Evolutionary conservation across 2,888 invertebrate genomes (phyloP), one percentile per base, ranked within the genome.

Genomic region (Leptopilina syphax): DNA sequence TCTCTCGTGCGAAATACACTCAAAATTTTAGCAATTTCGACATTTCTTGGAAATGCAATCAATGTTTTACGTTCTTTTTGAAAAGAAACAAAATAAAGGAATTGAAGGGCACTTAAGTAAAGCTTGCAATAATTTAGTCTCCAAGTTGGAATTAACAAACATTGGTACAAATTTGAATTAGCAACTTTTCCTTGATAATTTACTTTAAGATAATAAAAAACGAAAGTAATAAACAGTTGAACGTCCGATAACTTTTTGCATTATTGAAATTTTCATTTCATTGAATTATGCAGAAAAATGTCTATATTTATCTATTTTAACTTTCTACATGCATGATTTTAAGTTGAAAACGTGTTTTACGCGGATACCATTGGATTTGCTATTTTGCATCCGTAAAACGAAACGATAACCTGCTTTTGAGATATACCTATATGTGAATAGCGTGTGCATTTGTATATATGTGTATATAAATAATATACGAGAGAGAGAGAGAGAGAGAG

Each of bases 381-480:
- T 66, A 80, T 70, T 66, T 77, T 80, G 73, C 73, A 65, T 73
- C 57, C 34, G 65, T 63, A 41, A 57, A 57, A 60, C 34, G 24
- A 34, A 82, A 77, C n/a, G 57, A 5, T 27, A 73, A 73, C 57
- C 73, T n/a, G 73, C 34, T 73, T 50, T 50, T 24, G 10, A 68
- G 47, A 24, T 44, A 44, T 44, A 68, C 7, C 4, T 24, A 63
- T 9, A 24, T 1, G 12, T 50, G 50, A 50, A 50, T 12, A 50
- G 9, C 3, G 47, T 47, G 9, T 47, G 9, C 9, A 47, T 47
- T 9, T 34, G 47, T 70, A 24, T 68, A n/a, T 47, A 34, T 57
- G 34, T 34, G 50, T 7, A 24, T 24, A 44, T 12, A 18, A 41
- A 63, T 50, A 34, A 57, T 76, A 6, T 76, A 57, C 34, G 24